Evolutionary conservation across 30 jellyfish, hydroid and myxozoan species (phyloP).

Genomic region (Hydractinia echinata): DNA sequence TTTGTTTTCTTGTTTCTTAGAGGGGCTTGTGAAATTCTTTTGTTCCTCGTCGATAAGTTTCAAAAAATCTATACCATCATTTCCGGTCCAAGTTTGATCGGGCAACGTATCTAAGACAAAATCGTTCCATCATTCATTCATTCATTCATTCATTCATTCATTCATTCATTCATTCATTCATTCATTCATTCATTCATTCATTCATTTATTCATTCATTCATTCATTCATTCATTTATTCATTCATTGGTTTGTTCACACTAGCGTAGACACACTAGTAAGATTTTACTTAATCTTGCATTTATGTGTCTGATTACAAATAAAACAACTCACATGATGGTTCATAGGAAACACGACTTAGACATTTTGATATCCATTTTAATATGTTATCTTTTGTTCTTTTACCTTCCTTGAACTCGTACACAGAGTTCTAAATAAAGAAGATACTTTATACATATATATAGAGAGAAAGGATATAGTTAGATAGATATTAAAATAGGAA

Average conservation of each 20-base stretch:
- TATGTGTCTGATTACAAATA: too few relatives aligned
- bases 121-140: not conserved
- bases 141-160: not conserved
- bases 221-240: too few relatives aligned
- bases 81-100: not conserved
- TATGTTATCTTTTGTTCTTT: not conserved
- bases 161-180: too few relatives aligned
- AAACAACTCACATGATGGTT: too few relatives aligned
- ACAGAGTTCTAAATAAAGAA: not conserved
- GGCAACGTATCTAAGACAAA: not conserved
- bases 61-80: not conserved
- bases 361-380: not conserved
- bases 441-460: not conserved
- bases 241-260: too few relatives aligned
- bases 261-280: too few relatives aligned
- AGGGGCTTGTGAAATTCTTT: too few relatives aligned
- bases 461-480: not conserved
- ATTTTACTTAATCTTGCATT: too few relatives aligned
- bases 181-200: too few relatives aligned
- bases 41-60: not conserved
- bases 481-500: not conserved
- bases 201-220: too few relatives aligned
- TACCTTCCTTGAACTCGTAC: not conserved
- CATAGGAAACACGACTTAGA: not conserved
- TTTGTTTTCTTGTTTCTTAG: too few relatives aligned